Percentiles rank a stretch among this genome's conserved stretches.
These are phyloP conservation scores for Brachypalpus laphriformis DNA, from an alignment of 2,888 invertebrate species.

Conservation along the genomic window DNA sequence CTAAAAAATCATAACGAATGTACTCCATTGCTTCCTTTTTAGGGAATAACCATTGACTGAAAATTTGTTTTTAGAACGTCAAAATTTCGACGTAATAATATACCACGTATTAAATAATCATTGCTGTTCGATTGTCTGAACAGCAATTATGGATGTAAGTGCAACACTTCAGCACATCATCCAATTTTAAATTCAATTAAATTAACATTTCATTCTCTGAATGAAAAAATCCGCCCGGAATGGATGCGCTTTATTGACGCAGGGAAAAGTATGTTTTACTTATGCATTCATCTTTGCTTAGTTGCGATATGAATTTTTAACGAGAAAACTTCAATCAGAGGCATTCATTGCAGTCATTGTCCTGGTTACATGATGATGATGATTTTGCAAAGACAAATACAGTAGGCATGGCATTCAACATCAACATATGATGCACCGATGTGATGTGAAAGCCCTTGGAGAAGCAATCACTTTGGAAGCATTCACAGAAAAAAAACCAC, in stretches of 20 bases:
- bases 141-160: constrained; percentile 4
- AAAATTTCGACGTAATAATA: no score
- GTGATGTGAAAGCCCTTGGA: constrained; percentile 20
- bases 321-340: constrained; percentile 48
- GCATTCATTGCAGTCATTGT: constrained; percentile 49
- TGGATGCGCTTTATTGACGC: constrained; percentile 11
- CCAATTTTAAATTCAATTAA: constrained; percentile 32
- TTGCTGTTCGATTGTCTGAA: no score
- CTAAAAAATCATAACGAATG: no score
- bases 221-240: background rate
- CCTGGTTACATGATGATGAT: constrained; percentile 47
- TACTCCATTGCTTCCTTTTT: no score
- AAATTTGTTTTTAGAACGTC: no score
- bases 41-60: no score
- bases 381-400: constrained; percentile 46
- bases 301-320: constrained; percentile 51
- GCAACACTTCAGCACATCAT: constrained; percentile 16
- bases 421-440: constrained; percentile 25
- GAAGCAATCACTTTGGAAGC: constrained; percentile 21
- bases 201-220: constrained; percentile 26
- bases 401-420: constrained; percentile 28
- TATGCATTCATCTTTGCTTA: constrained; percentile 21
- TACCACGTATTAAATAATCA: no score
- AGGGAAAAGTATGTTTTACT: background rate
- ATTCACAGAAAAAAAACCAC: background rate